These are phyloP conservation scores for Sebastiscus albofasciatus DNA, from an alignment of 2,797 vertebrate species.

Conservation along the genomic window DNA sequence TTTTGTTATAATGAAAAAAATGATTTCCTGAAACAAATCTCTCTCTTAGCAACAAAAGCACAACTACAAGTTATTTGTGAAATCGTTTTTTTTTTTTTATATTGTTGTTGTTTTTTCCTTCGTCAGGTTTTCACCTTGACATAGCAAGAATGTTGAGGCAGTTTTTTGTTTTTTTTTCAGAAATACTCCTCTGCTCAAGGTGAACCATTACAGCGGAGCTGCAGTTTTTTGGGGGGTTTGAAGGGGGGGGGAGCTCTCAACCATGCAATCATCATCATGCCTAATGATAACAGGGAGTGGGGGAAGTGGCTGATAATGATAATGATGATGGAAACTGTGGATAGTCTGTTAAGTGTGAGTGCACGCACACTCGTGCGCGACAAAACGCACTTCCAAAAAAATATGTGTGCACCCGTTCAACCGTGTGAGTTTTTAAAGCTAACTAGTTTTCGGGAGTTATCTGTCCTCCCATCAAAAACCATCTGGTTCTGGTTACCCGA, in stretches of 20 bases:
- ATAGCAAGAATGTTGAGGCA: background rate
- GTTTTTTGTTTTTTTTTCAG: slow-evolving; percentile 1
- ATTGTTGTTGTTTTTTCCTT: background rate
- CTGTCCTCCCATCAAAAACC: slow-evolving; percentile 11
- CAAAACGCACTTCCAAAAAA: slow-evolving; percentile 32
- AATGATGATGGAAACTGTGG: slow-evolving; percentile 61
- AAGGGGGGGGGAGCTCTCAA: slow-evolving; percentile 37
- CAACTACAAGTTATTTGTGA: background rate
- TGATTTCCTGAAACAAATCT: slow-evolving; percentile 8
- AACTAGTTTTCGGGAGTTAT: slow-evolving; percentile 11
- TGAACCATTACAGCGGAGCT: slow-evolving; percentile 45
- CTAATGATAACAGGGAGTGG: slow-evolving; percentile 68
- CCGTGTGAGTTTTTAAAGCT: background rate
- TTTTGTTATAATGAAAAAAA: slow-evolving; percentile 4
- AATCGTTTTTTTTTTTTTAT: background rate
- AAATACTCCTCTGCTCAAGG: slow-evolving; percentile 50
- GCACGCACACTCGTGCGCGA: slow-evolving; percentile 1
- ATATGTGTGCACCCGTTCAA: background rate
- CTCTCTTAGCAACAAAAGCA: slow-evolving; percentile 20
- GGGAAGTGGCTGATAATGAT: slow-evolving; percentile 69
- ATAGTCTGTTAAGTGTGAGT: slow-evolving; percentile 28
- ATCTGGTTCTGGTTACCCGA: slow-evolving; percentile 58
- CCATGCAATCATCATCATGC: slow-evolving; percentile 75
- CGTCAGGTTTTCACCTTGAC: slow-evolving; percentile 52
- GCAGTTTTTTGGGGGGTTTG: background rate